Evolutionary conservation across 2,113 vertebrate species (phyloP).

Genomic region (Syngnathus typhle): DNA sequence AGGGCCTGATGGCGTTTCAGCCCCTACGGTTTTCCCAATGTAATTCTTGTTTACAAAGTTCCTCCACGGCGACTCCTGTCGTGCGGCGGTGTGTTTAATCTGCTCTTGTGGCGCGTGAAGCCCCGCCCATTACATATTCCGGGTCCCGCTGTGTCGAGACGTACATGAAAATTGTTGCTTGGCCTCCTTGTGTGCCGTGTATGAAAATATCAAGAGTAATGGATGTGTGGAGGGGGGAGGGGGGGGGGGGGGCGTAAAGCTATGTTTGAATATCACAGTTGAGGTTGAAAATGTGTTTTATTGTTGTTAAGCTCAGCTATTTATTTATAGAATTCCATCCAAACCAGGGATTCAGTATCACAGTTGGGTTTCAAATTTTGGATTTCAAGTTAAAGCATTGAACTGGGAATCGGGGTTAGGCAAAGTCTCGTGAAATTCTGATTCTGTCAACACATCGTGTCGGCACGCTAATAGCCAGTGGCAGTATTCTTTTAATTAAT

Average conservation of each 20-base stretch:
- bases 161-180: slow-evolving; percentile 13
- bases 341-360: too few relatives aligned
- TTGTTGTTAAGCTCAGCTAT: background rate
- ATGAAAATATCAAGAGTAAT: background rate
- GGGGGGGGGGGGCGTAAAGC: too few relatives aligned
- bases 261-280: background rate
- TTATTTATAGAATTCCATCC: too few relatives aligned
- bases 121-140: slow-evolving; percentile 15
- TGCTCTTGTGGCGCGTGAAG: slow-evolving; percentile 11
- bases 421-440: too few relatives aligned
- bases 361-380: too few relatives aligned
- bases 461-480: too few relatives aligned
- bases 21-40: slow-evolving; percentile 33
- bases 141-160: slow-evolving; percentile 4
- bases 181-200: slow-evolving; percentile 11
- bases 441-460: too few relatives aligned
- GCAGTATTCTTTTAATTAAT: background rate
- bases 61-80: background rate
- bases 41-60: slow-evolving; percentile 49
- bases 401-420: too few relatives aligned
- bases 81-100: slow-evolving; percentile 15
- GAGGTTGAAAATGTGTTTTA: background rate
- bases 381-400: too few relatives aligned
- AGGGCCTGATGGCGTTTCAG: slow-evolving; percentile 57
- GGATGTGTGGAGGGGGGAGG: background rate